These are phyloP conservation scores for Lucilia sericata DNA, from an alignment of 1,140 invertebrate genomes.

Conservation along the genomic window DNA sequence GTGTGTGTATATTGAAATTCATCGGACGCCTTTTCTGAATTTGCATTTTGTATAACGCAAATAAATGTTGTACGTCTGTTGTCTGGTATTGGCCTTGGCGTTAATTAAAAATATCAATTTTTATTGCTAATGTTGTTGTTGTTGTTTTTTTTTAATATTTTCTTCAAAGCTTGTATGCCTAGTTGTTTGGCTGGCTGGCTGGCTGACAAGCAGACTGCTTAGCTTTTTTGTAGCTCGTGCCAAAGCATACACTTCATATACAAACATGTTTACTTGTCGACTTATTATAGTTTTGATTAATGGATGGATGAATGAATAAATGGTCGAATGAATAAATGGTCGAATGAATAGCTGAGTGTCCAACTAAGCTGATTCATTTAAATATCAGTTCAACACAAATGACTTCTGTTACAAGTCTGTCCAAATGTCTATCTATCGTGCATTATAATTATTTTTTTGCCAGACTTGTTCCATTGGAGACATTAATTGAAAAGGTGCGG, in stretches of 20 bases:
- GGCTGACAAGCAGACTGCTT: not conserved
- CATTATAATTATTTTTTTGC: not conserved
- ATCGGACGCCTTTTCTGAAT: conserved; percentile 32
- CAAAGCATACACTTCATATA: not conserved
- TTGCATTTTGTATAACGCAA: conserved; percentile 39
- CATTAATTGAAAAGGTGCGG: conserved; percentile 20
- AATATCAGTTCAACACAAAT: too few species aligned
- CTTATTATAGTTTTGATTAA: conserved; percentile 20
- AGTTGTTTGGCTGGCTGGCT: conserved; percentile 21
- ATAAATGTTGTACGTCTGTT: conserved; percentile 10
- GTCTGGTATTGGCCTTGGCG: conserved; percentile 35
- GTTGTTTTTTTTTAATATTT: not conserved
- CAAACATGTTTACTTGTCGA: conserved; percentile 28
- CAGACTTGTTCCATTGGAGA: not conserved
- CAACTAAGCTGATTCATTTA: not conserved
- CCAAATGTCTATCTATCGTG: not conserved
- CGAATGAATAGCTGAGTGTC: not conserved
- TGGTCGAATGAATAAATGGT: not conserved
- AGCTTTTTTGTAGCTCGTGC: conserved; percentile 1
- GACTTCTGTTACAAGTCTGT: not conserved
- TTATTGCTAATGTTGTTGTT: conserved; percentile 12
- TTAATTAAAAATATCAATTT: conserved; percentile 44
- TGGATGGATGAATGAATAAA: not conserved
- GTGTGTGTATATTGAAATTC: not conserved
- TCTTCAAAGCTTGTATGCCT: conserved; percentile 32